Evolutionary conservation across 1,140 invertebrate genomes (phyloP), one percentile per base, ranked within the genome.

Genomic region (Cotesia typhae): DNA sequence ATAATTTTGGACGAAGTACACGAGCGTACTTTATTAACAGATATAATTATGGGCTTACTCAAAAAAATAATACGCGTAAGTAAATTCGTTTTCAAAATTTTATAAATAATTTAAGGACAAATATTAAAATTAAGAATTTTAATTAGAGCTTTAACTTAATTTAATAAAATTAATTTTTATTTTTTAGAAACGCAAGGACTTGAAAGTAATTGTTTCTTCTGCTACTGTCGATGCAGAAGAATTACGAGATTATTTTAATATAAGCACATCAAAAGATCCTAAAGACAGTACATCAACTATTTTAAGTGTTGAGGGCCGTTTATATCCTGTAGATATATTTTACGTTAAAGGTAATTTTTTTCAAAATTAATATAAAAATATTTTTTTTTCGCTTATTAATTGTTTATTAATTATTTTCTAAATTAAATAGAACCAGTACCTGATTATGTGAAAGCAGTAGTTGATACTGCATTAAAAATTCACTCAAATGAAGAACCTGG

Each of bases 1-100:
- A 92, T 99, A 9, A 94, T 99, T 79, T 84, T 99, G 10, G 98
- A 99, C 83, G 98, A 99, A 89, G 96, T 96, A 0, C 98, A 99
- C 80, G 98, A 99, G 85, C 88, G 98, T 68, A 96, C 93, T 4
- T 87, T 98, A 37, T 90, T 98, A 77, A 97, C 96, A 0, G 98
- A 99, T 82, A 95, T 99, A 52, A 88, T 98, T 4, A 92, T 99
- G 89, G 96, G 97, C 4, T 87, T 99, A 0, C 80, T 99, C 6
- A 98, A 98, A 84, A 98, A 98, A 88, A 95, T 99, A 74, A 82
- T 94, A 2, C 92, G 90, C 79, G 92, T 93, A 84, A 83, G 79
- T 81, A 10, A 3, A 73, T 53, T 9, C 1, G 52, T 63, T 55
- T 2, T 70, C 59, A 53, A 72, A 67, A 55, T 67, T 72, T 12